Base-by-base conservation (phyloP, 2,888 invertebrate genomes). In the Phaedon cochleariae region DNA sequence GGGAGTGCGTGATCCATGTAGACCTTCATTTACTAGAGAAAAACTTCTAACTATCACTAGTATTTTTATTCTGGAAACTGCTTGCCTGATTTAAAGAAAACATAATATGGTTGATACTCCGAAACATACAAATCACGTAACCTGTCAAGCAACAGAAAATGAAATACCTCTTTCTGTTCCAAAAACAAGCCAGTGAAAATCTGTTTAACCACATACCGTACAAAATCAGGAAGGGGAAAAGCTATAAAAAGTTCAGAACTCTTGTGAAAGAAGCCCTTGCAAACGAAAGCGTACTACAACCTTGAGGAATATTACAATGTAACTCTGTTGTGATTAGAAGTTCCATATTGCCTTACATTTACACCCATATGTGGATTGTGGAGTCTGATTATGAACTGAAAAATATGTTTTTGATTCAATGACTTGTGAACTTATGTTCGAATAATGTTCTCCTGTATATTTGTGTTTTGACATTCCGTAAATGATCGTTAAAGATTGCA, bases 251-350 rank as follows among this genome's bases (percentile, higher is more conserved):
- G n/a, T n/a, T 46, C 15, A 46, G 46, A 46, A n/a, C 0, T 46
- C 46, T 1, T 46, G n/a, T n/a, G n/a, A 17, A 46, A 46, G 46
- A 46, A 46, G 46, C 17, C n/a, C n/a, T 46, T 46, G 9, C 46
- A 46, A 46, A 15, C 58, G n/a, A n/a, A n/a, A n/a, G n/a, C n/a
- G n/a, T n/a, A 26, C 26, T 26, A 26, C 26, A 7, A 58, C 63
- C 63, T 52, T 52, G 58, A 59, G 15, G 63, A 21, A 59, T 64
- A 46, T 53, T 54, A 52, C 59, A 52, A 59, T 53, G 52, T 58
- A 64, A 53, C 29, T 20, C 22, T 26, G 26, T 26, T 26, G 26
- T 26, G 26, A 26, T 26, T 26, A 7, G 7, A 5, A 26, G 7
- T 5, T n/a, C n/a, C n/a, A n/a, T n/a, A n/a, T n/a, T n/a, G n/a